Evolutionary conservation across 2,888 invertebrate genomes (phyloP).

Genomic region (Idaea straminata): DNA sequence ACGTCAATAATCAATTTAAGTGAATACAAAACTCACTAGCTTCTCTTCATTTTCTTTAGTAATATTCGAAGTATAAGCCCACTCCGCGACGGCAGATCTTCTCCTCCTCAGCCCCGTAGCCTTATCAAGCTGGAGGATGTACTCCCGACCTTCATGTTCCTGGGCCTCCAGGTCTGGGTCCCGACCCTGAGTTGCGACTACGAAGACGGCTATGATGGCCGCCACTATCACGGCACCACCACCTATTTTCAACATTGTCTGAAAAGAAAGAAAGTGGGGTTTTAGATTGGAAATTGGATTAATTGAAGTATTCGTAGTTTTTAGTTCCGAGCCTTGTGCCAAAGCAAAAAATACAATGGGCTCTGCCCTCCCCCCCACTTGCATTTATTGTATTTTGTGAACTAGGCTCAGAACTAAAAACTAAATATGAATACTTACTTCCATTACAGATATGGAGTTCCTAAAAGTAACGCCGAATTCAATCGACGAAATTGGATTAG

Average conservation of each 20-base stretch:
- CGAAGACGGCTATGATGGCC: constrained; percentile 73
- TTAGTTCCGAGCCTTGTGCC: too few relatives aligned
- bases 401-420: too few relatives aligned
- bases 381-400: too few relatives aligned
- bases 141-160: constrained; percentile 81
- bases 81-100: constrained; percentile 81
- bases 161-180: constrained; percentile 76
- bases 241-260: constrained; percentile 76
- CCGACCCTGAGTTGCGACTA: constrained; percentile 74
- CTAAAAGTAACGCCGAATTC: too few relatives aligned
- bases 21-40: constrained; percentile 43
- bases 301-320: too few relatives aligned
- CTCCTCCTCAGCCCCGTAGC: constrained; percentile 81
- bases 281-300: neutral
- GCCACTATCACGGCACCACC: constrained; percentile 68
- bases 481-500: too few relatives aligned
- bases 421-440: too few relatives aligned
- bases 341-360: too few relatives aligned
- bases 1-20: too few relatives aligned
- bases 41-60: constrained; percentile 83
- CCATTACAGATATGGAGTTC: too few relatives aligned
- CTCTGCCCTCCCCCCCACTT: too few relatives aligned
- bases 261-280: constrained; percentile 26
- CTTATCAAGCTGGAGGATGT: constrained; percentile 82
- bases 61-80: constrained; percentile 89